These are phyloP conservation scores for Cybosia mesomella DNA, from an alignment of 2,888 invertebrate genomes.

Conservation along the genomic window DNA sequence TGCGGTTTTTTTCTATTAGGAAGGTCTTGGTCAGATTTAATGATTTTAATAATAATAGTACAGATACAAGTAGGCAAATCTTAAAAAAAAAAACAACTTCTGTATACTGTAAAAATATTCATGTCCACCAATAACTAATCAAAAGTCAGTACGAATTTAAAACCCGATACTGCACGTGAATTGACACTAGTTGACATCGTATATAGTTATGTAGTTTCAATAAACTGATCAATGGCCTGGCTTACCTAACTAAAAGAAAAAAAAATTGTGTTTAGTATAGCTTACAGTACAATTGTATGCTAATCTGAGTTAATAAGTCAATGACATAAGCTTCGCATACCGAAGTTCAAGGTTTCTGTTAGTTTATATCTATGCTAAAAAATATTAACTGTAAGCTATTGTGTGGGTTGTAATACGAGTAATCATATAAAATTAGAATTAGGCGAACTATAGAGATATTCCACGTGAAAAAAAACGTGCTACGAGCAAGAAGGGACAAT, in stretches of 20 bases:
- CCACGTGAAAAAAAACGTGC: too few species aligned
- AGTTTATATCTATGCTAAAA: neutral
- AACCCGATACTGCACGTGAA: too few species aligned
- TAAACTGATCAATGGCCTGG: neutral
- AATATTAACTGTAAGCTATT: neutral
- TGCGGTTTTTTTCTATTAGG: too few species aligned
- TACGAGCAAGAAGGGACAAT: neutral
- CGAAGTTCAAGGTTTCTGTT: constrained; percentile 5
- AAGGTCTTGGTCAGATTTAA: too few species aligned
- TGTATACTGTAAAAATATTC: too few species aligned
- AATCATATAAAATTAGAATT: neutral
- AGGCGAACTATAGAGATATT: neutral
- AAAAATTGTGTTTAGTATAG: neutral
- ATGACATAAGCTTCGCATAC: neutral
- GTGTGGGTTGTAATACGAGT: neutral
- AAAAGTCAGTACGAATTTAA: too few species aligned
- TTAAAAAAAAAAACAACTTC: too few species aligned
- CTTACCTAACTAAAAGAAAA: neutral
- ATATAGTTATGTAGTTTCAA: neutral
- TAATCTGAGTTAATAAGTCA: neutral
- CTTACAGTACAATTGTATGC: neutral
- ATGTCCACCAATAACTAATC: too few species aligned
- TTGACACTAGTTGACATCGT: too few species aligned
- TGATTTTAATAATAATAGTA: too few species aligned
- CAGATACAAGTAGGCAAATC: too few species aligned